Base-by-base conservation (phyloP, 92 coral and sea anemone species). In the Epizoanthus scotinus region DNA sequence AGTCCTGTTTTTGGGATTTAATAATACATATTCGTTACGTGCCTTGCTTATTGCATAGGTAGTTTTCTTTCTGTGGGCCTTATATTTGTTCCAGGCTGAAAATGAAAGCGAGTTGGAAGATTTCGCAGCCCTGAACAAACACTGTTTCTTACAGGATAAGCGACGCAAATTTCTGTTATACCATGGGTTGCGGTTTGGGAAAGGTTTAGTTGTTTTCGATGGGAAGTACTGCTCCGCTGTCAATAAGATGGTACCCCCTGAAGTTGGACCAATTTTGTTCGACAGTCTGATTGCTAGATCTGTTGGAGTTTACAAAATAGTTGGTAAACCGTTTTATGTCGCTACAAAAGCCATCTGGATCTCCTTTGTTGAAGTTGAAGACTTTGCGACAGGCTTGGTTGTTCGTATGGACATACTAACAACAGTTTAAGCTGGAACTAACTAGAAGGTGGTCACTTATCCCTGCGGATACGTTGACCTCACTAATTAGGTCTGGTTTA, bases 271-370 rank as follows among this genome's bases (percentile, higher is more conserved):
- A 67, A 67, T 67, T 67, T 36, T 38, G 70, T 67, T 67, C 26
- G 19, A 67, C 71, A 67, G 54, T 38, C 53, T 18, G 71, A 53
- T 38, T 67, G 72, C 17, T 31, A 67, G 54, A 36, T 36, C 72
- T 67, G 72, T 38, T 67, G 54, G 19, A 21, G 72, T 0, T 38
- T 67, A 38, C 54, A 67, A 67, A 67, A 67, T 67, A 54, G 55
- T 66, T 50, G 6, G 71, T 34, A 66, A 66, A 66, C 71, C 71
- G 71, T 66, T 66, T 66, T 50, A 66, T 66, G 50, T 67, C 72
- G 21, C 21, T 38, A 67, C 72, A 67, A 67, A 67, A 67, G 72
- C 29, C 27, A 29, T 67, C 54, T 67, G 13, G 29, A 67, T n/a
- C 21, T 67, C 54, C 53, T 6, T 38, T 67, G 72, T 38, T 67